Evolutionary conservation across 2,797 vertebrate species (phyloP).

Genomic region (Intellagama lesueurii): DNA sequence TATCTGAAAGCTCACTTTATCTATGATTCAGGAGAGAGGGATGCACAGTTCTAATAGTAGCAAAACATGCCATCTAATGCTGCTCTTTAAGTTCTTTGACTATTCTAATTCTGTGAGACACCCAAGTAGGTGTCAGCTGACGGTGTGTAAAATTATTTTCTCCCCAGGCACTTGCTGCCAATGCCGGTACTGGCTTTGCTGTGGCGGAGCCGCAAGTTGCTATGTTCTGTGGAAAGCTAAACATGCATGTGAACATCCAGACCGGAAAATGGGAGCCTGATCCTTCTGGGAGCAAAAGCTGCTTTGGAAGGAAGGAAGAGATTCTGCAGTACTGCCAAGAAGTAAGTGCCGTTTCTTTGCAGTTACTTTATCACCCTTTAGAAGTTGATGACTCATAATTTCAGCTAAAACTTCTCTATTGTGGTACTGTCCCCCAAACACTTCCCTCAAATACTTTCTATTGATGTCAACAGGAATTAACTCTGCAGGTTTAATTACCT

Average conservation of each 20-base stretch:
- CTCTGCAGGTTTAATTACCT: background rate
- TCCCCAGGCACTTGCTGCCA: conserved; percentile 90
- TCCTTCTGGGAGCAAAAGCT: conserved; percentile 89
- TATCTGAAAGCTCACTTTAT: background rate
- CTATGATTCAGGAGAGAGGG: background rate
- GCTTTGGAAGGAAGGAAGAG: conserved; percentile 89
- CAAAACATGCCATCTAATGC: background rate
- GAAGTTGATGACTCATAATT: background rate
- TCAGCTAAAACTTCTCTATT: too few species aligned
- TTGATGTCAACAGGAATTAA: background rate
- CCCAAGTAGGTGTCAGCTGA: background rate
- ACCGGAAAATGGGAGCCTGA: conserved; percentile 97
- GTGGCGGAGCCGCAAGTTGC: conserved; percentile 96
- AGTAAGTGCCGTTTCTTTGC: conserved; percentile 78
- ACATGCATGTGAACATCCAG: conserved; percentile 98
- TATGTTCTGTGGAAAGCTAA: conserved; percentile 97
- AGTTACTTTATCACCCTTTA: background rate
- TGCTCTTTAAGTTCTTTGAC: background rate
- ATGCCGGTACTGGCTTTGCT: conserved; percentile 90
- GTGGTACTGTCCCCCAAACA: background rate
- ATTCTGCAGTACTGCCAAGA: conserved; percentile 97
- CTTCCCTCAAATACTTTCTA: background rate
- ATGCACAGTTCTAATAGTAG: too few species aligned
- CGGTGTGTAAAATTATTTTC: conserved; percentile 17
- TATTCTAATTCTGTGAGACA: conserved; percentile 12